phyloP scores from a whole-genome alignment of 2,113 vertebrate species.

The Eolophus roseicapilla region DNA sequence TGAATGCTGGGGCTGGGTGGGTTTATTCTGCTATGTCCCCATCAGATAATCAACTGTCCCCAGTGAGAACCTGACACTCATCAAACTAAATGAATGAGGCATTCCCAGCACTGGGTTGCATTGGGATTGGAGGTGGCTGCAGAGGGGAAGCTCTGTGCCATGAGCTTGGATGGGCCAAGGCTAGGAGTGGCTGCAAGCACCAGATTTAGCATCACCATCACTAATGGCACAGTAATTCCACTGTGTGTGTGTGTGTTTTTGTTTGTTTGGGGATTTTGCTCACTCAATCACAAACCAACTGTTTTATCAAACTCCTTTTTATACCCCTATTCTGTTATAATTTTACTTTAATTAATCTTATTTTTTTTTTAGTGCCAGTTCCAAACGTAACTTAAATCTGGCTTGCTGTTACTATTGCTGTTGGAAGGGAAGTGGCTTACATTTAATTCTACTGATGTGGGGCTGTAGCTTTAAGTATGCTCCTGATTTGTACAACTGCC shows the following conservation, averaged over 20 bases:
- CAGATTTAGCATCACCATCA: not conserved
- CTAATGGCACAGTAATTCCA: conserved; percentile 27
- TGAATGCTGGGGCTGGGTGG: not conserved
- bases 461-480: not conserved
- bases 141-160: not conserved
- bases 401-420: not conserved
- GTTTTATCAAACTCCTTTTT: conserved; percentile 19
- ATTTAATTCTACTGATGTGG: not conserved
- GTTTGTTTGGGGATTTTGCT: conserved; percentile 40
- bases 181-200: not conserved
- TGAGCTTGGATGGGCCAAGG: not conserved
- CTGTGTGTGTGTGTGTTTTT: not conserved
- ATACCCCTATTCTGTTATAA: not conserved
- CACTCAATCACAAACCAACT: conserved; percentile 25
- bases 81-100: not conserved
- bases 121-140: not conserved
- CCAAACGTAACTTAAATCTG: not conserved
- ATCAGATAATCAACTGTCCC: not conserved
- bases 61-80: not conserved
- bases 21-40: not conserved
- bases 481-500: not conserved
- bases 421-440: not conserved
- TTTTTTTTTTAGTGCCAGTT: not conserved
- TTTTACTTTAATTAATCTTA: not conserved
- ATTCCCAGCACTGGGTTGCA: not conserved